Evolutionary conservation across 2,113 vertebrate species (phyloP).

Genomic region (Equus quagga): DNA sequence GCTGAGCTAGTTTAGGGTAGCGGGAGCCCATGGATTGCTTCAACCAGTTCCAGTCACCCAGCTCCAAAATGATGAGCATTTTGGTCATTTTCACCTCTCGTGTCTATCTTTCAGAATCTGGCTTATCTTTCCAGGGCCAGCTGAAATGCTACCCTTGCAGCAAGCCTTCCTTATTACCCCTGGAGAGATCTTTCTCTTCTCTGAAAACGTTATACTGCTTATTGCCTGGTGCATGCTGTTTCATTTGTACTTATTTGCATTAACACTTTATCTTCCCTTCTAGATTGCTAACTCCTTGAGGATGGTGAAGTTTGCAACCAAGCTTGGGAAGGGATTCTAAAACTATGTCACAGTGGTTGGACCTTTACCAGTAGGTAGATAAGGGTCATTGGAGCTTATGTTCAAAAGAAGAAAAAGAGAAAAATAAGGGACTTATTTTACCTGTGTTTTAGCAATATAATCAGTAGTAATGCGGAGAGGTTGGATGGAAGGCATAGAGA

Average conservation of each 20-base stretch:
- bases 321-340: not conserved
- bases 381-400: not conserved
- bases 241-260: constrained; percentile 13
- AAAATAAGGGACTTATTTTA: not conserved
- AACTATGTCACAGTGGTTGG: not conserved
- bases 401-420: not conserved
- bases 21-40: not conserved
- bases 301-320: not conserved
- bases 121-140: not conserved
- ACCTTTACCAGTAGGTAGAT: not conserved
- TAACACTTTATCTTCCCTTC: not conserved
- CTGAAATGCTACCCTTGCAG: not conserved
- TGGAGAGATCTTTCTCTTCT: not conserved
- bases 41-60: not conserved
- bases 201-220: not conserved
- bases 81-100: not conserved
- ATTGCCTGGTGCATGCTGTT: not conserved
- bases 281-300: not conserved
- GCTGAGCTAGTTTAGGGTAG: not conserved
- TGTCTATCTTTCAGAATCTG: not conserved
- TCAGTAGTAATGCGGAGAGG: not conserved
- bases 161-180: not conserved
- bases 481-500: not conserved
- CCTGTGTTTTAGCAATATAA: constrained; percentile 15
- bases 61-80: not conserved